phyloP scores from a whole-genome alignment of 2,113 vertebrate species.

The Copsychus sechellarum region DNA sequence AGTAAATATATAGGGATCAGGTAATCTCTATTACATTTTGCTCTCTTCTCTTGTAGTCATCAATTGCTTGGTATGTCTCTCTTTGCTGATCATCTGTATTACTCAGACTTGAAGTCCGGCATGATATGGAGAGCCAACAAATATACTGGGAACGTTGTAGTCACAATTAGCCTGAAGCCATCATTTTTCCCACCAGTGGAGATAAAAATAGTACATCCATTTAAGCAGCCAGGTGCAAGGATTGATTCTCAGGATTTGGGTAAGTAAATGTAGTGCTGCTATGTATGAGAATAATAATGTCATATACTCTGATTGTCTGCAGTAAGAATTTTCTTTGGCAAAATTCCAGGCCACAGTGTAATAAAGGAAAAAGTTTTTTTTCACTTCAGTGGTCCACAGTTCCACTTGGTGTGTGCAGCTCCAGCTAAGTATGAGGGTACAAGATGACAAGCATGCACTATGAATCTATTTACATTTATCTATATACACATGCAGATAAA shows the following conservation, averaged over 20 bases:
- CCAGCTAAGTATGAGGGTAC: neutral
- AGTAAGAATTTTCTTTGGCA: neutral
- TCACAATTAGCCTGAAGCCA: slow-evolving; percentile 72
- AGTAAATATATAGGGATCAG: neutral
- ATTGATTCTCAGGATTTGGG: slow-evolving; percentile 15
- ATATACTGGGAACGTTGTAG: slow-evolving; percentile 78
- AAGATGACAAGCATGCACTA: neutral
- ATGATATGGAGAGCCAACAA: slow-evolving; percentile 82
- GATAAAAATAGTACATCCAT: slow-evolving; percentile 83
- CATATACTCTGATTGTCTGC: neutral
- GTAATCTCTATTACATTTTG: neutral
- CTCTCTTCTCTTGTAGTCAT: slow-evolving; percentile 63
- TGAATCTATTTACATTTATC: neutral
- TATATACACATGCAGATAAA: neutral
- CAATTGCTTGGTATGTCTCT: slow-evolving; percentile 76
- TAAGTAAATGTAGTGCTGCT: slow-evolving; percentile 41
- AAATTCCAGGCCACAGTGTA: neutral
- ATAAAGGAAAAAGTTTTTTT: neutral
- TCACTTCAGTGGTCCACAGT: neutral
- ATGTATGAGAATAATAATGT: neutral
- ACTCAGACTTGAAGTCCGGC: slow-evolving; percentile 75
- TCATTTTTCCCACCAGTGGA: slow-evolving; percentile 70
- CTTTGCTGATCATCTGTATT: slow-evolving; percentile 83
- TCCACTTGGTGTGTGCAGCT: neutral
- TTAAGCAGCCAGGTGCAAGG: slow-evolving; percentile 71